Evolutionary conservation across 2,888 invertebrate species (phyloP), one percentile per base, ranked within the genome.

Genomic region (Eupithecia inturbata): DNA sequence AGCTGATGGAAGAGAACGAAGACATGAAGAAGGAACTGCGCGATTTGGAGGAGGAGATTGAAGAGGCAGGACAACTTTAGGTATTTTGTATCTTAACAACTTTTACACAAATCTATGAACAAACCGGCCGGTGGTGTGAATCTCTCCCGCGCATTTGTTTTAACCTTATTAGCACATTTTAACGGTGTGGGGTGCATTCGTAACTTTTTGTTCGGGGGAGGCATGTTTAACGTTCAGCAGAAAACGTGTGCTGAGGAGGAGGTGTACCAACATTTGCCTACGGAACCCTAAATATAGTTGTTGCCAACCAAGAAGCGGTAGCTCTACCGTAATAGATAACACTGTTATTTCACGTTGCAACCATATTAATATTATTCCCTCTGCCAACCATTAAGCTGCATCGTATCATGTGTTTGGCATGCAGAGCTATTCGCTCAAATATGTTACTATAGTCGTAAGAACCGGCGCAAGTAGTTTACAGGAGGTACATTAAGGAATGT

Each of bases 51-150:
- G 97, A 98, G 79, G 99, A 99, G 94, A 99, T 99, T 92, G 99
- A 99, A 87, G 99, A 99, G 92, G 96, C 99, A 99, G 89, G 99
- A 99, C 88, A 98, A 97, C 88, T 98, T 98, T 90, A 96, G 97
- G 95, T 96, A 88, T 77, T 41, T 16, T 0, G 1, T 9, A 36
- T 9, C 31, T 31, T 39, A 2, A 41, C 41, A 41, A 16, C 16
- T 41, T 41, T 41, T 41, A 39, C 12, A 39, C 10, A 14, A 39
- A 39, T 36, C 36, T 36, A 36, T 36, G 36, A 36, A 36, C 0
- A 36, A 36, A 36, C 10, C 31, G 31, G 36, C 9, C 36, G 1
- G 5, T 4, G 1, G 36, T 36, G 36, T 36, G 10, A 31, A 5
- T 36, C 9, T 36, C 7, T 36, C 36, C 10, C 36, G 36, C 2